Evolutionary conservation across 2,888 invertebrate genomes (phyloP), one percentile per base, ranked within the genome.

Genomic region (Oscheius sp.): DNA sequence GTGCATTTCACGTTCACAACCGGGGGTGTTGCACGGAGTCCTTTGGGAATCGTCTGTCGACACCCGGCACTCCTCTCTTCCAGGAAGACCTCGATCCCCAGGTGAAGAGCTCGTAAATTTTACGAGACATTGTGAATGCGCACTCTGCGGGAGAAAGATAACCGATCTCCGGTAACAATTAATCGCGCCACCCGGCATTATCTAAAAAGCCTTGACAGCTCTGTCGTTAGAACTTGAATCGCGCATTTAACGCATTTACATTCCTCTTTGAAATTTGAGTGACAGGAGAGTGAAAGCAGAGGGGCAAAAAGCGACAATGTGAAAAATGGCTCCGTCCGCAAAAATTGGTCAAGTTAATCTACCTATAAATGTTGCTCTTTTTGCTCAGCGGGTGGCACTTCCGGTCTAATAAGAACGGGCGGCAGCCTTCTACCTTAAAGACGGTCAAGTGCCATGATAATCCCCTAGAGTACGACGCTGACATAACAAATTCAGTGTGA

Each of bases 51-150:
- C 53, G 55, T n/a, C 55, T 68, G 68, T 68, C 68, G 42, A 68
- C 68, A 42, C 55, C 53, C 13, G 51, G 53, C 32, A 29, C 55
- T 13, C 21, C 21, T 32, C 55, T 13, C 37, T n/a, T 65, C 48
- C 50, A 48, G 53, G 32, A 62, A 42, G 11, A 32, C n/a, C 29
- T 29, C 33, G 33, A 37, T 53, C 48, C 48, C 53, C 68, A 68
- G 68, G 68, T 68, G 68, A 70, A 59, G 59, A 70, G 70, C 57
- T 70, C 70, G 70, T 70, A 58, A 70, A 70, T 59, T 70, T 70
- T 70, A 70, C 59, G 70, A 70, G 70, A 47, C 70, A 58, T 58
- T 58, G 55, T 70, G 59, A 70, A 59, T 70, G 70, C 58, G 70
- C 58, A 47, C 70, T 70, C 70, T 59, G 70, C 70, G 59, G 70